A percentile compares a stretch with the other conserved stretches of the same genome.
phyloP scores from a whole-genome alignment of 2,888 invertebrate genomes.

The Azorinus chamasolen region DNA sequence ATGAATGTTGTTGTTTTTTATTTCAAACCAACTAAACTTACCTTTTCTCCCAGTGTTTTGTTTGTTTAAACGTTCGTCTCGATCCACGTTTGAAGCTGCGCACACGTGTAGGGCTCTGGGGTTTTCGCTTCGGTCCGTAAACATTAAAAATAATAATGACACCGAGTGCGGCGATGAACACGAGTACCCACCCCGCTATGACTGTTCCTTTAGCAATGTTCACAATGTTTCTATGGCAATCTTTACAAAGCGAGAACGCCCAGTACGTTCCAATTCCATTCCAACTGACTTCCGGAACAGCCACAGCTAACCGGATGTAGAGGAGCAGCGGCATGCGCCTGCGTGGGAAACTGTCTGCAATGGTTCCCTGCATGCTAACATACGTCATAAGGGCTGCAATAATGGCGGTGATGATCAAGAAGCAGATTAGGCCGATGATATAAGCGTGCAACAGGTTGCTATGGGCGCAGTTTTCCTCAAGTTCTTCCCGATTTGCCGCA shows the following conservation, averaged over 20 bases:
- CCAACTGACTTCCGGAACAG: conserved; percentile 57
- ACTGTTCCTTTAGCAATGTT: conserved; percentile 89
- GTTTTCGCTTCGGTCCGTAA: conserved; percentile 88
- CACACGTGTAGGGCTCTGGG: conserved; percentile 13
- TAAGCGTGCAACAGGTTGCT: conserved; percentile 41
- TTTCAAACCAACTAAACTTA: no score
- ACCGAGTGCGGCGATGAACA: conserved; percentile 90
- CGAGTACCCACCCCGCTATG: conserved; percentile 93
- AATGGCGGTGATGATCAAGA: conserved; percentile 46
- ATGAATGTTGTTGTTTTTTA: no score
- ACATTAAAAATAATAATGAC: conserved; percentile 94
- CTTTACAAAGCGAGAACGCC: conserved; percentile 54
- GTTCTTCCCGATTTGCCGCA: conserved; percentile 89
- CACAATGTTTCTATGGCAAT: conserved; percentile 74
- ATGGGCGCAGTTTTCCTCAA: conserved; percentile 81
- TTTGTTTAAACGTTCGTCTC: conserved; percentile 51
- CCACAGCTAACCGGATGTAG: conserved; percentile 50
- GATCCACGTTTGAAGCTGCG: conserved; percentile 57
- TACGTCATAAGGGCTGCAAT: conserved; percentile 41
- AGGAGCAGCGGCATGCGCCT: conserved; percentile 38
- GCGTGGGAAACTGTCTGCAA: conserved; percentile 41
- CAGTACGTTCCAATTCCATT: conserved; percentile 53
- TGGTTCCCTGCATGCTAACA: conserved; percentile 58
- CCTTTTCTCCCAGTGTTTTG: conserved; percentile 82
- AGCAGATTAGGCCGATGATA: conserved; percentile 54